Percentiles rank a stretch among this genome's conserved stretches.
phyloP scores from a whole-genome alignment of 2,113 vertebrate genomes.

The Periophthalmodon schlosseri region DNA sequence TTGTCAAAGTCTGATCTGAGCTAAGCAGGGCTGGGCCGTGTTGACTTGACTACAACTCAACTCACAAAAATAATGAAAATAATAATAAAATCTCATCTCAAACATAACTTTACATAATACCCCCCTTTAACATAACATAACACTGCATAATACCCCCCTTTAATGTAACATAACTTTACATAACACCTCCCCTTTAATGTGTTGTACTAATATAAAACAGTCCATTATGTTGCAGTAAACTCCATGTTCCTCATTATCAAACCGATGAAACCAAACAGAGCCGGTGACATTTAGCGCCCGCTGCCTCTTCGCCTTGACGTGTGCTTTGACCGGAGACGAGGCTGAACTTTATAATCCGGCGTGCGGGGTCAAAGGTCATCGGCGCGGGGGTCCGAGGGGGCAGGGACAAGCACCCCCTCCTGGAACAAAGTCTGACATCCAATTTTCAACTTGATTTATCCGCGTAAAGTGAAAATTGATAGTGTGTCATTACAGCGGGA shows the following conservation, averaged over 20 bases:
- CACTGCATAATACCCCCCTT: too few relatives aligned
- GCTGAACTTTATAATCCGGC: constrained; percentile 93
- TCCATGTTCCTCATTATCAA: not conserved
- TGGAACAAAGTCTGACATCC: constrained; percentile 92
- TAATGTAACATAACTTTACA: too few relatives aligned
- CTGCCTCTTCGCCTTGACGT: constrained; percentile 79
- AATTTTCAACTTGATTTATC: constrained; percentile 99
- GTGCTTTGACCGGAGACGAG: constrained; percentile 81
- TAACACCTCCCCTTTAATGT: too few relatives aligned
- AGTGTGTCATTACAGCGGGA: constrained; percentile 92
- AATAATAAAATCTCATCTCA: too few relatives aligned
- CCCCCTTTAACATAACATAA: too few relatives aligned
- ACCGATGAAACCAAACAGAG: not conserved
- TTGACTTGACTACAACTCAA: too few relatives aligned
- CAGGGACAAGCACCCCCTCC: constrained; percentile 85
- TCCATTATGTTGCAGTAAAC: not conserved
- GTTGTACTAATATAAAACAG: too few relatives aligned
- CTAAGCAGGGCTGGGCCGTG: too few relatives aligned
- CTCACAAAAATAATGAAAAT: too few relatives aligned
- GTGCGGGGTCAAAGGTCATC: constrained; percentile 83
- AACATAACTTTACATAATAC: too few relatives aligned
- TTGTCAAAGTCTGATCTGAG: too few relatives aligned
- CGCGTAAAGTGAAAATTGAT: constrained; percentile 98
- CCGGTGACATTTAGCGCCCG: constrained; percentile 65
- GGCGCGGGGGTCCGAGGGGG: constrained; percentile 87